Evolutionary conservation across 1,140 invertebrate species (phyloP), one percentile per base, ranked within the genome.

Genomic region (Hesperophylax magnus): DNA sequence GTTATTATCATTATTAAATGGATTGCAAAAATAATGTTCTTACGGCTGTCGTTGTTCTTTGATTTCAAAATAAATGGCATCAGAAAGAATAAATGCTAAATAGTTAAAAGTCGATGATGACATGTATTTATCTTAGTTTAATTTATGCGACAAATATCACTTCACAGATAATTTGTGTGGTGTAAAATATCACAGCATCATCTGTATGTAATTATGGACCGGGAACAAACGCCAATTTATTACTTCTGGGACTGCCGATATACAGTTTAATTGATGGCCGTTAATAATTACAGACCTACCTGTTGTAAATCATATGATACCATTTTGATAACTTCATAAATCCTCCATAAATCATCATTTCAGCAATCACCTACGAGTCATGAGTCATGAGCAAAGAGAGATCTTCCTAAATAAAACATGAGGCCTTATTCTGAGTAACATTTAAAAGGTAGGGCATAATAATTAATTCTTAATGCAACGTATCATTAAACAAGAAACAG

Each of bases 241-340:
- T 58, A 58, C 54, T 11, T 24, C 24, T 6, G 24, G 22, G 20
- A 63, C 24, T 65, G 24, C 24, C 31, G 63, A n/a, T 17, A 11
- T 34, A 47, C 39, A 11, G 39, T 47, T 47, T 47, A 47, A 47
- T 47, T 47, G 39, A 14, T 34, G 17, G 17, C 63, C 22, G 63
- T 4, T 17, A 65, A 34, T 65, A 65, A 65, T 65, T 65, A 65
- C 27, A 9, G 53, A 47, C 14, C 22, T 47, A 18, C n/a, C 24
- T 71, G 67, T 11, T 71, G 31, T 71, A 71, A 71, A 71, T 71
- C 39, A 22, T 15, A 53, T 2, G 9, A 47, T 47, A 47, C 63
- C 22, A 71, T 71, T 53, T 8, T 71, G 67, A 71, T 71, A 53
- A 71, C 67, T 71, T 3, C 53, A 71, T 71, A 71, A 71, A 71